phyloP scores from a whole-genome alignment of 53 echinoderm and acorn worm species.

The Actinopyga echinites region DNA sequence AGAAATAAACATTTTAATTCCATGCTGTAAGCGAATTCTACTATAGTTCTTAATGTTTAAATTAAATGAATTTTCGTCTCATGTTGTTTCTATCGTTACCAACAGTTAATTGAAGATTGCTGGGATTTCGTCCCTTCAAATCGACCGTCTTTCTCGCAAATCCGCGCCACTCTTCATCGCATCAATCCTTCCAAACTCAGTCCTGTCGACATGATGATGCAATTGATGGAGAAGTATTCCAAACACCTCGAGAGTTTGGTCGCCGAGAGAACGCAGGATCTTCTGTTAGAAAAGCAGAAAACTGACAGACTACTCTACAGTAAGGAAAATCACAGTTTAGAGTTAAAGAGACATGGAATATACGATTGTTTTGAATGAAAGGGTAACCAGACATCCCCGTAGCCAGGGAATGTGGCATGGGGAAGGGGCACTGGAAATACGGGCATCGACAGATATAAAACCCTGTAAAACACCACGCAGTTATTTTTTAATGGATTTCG shows the following conservation, averaged over 20 bases:
- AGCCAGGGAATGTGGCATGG: too few species aligned
- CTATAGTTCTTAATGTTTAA: too few species aligned
- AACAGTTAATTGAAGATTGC: slow-evolving; percentile 81
- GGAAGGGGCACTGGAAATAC: too few species aligned
- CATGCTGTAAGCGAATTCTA: too few species aligned
- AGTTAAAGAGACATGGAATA: too few species aligned
- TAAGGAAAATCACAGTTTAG: slow-evolving; percentile 43
- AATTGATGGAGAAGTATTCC: slow-evolving; percentile 98
- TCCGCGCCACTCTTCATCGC: slow-evolving; percentile 77
- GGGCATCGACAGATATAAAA: too few species aligned
- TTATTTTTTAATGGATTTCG: too few species aligned
- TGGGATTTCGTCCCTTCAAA: slow-evolving; percentile 74
- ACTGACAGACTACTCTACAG: slow-evolving; percentile 95
- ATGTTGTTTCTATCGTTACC: background rate
- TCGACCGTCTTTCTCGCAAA: slow-evolving; percentile 88
- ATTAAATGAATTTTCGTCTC: too few species aligned
- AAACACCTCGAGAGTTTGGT: slow-evolving; percentile 90
- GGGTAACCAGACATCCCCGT: too few species aligned
- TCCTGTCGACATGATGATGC: slow-evolving; percentile 99
- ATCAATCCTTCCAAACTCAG: slow-evolving; percentile 96
- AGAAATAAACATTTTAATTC: too few species aligned
- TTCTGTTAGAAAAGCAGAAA: slow-evolving; percentile 91
- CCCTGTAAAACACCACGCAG: too few species aligned
- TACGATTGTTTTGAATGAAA: too few species aligned
- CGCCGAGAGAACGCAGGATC: slow-evolving; percentile 89